phyloP scores from a whole-genome alignment of 2,797 vertebrate genomes.

The Scyliorhinus canicula region DNA sequence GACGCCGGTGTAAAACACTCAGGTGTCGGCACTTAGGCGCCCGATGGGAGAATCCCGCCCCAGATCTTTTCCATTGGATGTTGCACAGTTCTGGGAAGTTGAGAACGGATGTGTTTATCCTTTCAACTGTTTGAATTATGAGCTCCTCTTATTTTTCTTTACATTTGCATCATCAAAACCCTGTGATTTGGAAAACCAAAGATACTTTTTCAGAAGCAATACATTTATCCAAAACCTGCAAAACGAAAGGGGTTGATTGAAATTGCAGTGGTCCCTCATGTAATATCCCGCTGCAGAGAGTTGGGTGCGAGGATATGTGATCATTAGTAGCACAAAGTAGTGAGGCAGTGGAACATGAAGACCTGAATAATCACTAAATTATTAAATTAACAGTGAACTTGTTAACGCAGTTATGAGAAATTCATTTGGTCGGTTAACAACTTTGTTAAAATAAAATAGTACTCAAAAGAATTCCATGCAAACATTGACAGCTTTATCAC shows the following conservation, averaged over 20 bases:
- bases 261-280: not conserved
- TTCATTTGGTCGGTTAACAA: not conserved
- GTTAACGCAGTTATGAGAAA: not conserved
- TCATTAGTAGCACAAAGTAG: not conserved
- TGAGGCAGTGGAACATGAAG: not conserved
- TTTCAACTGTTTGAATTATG: not conserved
- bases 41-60: too few relatives aligned
- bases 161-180: not conserved
- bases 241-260: not conserved
- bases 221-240: not conserved
- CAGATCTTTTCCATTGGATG: not conserved
- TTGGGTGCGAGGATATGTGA: not conserved
- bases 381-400: not conserved
- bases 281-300: not conserved
- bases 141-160: not conserved
- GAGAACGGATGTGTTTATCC: not conserved
- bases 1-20: too few relatives aligned
- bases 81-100: not conserved
- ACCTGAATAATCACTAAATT: not conserved
- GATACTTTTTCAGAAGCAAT: not conserved
- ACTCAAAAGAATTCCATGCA: not conserved
- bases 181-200: not conserved
- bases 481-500: not conserved
- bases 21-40: too few relatives aligned
- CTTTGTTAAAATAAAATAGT: conserved; percentile 2